Evolutionary conservation across 1,140 invertebrate species (phyloP).

Genomic region (Cecropterus lyciades): DNA sequence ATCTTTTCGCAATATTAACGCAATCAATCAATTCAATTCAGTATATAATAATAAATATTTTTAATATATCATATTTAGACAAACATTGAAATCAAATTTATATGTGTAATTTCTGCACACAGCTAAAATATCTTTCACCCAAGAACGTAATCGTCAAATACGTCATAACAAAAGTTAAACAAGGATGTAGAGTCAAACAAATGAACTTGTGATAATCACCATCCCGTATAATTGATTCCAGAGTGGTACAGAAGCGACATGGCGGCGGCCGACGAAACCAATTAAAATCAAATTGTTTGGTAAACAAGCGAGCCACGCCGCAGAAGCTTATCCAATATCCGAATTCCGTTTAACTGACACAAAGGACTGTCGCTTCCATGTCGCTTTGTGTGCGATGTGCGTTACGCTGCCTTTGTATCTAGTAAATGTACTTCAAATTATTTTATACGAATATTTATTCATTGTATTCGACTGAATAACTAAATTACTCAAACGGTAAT

Average conservation of each 20-base stretch:
- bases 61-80: no score
- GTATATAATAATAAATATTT: no score
- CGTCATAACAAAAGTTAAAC: background rate
- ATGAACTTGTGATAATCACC: background rate
- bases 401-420: conserved; percentile 20
- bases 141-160: background rate
- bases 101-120: background rate
- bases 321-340: conserved; percentile 73
- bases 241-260: conserved; percentile 17
- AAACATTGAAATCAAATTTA: no score
- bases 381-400: conserved; percentile 45
- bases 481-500: background rate
- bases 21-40: no score
- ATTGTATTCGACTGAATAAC: background rate
- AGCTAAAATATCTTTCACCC: background rate
- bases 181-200: conserved; percentile 5
- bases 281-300: conserved; percentile 76
- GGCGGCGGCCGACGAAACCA: conserved; percentile 52
- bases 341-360: conserved; percentile 70
- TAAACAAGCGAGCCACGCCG: conserved; percentile 57
- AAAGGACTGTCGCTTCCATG: conserved; percentile 69
- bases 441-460: conserved; percentile 2
- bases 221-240: conserved; percentile 24
- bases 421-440: conserved; percentile 16
- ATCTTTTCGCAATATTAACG: no score